These are phyloP conservation scores for Muscicapa striata DNA, from an alignment of 2,797 vertebrate genomes.

Conservation along the genomic window DNA sequence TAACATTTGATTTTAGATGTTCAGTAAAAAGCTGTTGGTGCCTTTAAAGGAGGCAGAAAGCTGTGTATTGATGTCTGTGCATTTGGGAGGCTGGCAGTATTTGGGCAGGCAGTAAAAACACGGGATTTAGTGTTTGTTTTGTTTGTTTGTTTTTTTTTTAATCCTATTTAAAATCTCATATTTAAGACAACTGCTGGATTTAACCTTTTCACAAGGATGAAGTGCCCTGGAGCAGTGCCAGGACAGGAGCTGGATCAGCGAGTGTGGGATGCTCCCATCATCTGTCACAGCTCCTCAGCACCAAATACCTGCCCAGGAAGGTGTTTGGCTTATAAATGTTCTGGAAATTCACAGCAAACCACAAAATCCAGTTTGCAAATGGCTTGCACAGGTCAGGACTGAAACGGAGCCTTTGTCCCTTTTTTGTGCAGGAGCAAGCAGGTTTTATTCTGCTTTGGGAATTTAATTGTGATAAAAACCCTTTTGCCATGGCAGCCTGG, in stretches of 20 bases:
- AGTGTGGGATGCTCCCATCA: background rate
- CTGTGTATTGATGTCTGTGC: rapidly evolving
- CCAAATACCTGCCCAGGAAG: background rate
- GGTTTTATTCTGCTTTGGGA: background rate
- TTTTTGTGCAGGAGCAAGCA: background rate
- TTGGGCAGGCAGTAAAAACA: background rate
- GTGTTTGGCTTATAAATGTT: rapidly evolving
- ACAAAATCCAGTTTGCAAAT: no score
- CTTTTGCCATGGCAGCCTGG: background rate
- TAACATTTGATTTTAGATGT: background rate
- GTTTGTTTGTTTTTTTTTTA: no score
- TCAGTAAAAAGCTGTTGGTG: background rate
- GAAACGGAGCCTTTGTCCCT: background rate
- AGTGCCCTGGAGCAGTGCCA: background rate
- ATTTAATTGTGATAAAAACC: background rate
- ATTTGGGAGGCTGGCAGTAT: background rate
- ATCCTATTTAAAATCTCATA: background rate
- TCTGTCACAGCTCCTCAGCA: background rate
- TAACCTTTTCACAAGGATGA: no score
- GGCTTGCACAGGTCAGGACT: background rate
- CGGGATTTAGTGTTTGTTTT: no score
- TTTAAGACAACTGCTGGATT: background rate
- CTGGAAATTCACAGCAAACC: background rate
- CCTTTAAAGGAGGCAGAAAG: background rate
- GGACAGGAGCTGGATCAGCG: rapidly evolving